phyloP scores from a whole-genome alignment of 2,797 vertebrate species.

The Gymnoscopelus microlampas region DNA sequence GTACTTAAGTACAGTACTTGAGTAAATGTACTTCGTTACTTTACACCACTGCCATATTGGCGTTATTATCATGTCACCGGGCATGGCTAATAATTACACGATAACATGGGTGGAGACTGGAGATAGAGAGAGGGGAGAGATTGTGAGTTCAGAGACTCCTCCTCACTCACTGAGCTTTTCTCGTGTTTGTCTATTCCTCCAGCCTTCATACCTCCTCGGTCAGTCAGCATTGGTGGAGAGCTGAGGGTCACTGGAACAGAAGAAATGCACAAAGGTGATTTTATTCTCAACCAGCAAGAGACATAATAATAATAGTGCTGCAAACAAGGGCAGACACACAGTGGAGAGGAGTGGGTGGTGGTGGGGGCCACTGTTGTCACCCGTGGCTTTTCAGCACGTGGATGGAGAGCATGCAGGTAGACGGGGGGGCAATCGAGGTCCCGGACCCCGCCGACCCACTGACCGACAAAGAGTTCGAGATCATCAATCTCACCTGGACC shows the following conservation, averaged over 20 bases:
- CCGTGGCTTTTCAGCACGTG: conserved; percentile 61
- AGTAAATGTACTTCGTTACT: too few relatives aligned
- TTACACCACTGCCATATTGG: too few relatives aligned
- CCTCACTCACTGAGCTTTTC: conserved; percentile 66
- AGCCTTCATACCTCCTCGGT: conserved; percentile 54
- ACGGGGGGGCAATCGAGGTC: conserved; percentile 78
- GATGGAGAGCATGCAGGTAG: conserved; percentile 91
- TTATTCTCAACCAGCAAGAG: conserved; percentile 29
- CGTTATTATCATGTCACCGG: too few relatives aligned
- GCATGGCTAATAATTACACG: too few relatives aligned
- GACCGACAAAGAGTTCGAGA: conserved; percentile 86
- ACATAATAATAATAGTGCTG: conserved; percentile 1
- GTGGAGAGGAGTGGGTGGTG: neutral
- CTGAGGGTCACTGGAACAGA: conserved; percentile 44
- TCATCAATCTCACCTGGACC: conserved; percentile 92
- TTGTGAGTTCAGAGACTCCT: conserved; percentile 71
- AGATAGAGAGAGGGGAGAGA: conserved; percentile 37
- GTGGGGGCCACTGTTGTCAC: conserved; percentile 41
- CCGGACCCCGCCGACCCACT: conserved; percentile 87
- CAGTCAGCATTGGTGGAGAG: conserved; percentile 57
- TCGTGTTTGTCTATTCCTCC: conserved; percentile 53
- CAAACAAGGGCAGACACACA: conserved; percentile 45
- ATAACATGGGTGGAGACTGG: neutral
- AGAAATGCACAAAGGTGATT: conserved; percentile 25
- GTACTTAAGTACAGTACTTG: too few relatives aligned